phyloP scores from a whole-genome alignment of 2,113 vertebrate genomes.

The Dendropsophus ebraccatus region DNA sequence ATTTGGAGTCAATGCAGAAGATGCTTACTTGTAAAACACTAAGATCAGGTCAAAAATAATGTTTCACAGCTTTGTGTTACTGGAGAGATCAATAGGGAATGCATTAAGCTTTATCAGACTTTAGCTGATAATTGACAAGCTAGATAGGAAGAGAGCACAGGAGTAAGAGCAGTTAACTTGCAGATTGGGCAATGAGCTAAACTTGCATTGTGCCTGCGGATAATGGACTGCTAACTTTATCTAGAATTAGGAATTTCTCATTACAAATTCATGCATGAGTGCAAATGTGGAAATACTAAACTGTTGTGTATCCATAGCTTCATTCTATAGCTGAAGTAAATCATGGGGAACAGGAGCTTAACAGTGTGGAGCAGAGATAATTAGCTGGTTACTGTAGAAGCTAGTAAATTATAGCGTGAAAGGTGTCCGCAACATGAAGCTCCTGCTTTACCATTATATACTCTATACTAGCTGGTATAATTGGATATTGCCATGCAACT shows the following conservation, averaged over 20 bases:
- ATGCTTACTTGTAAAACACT: conserved; percentile 34
- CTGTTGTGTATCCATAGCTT: neutral
- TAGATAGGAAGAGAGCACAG: neutral
- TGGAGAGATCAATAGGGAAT: neutral
- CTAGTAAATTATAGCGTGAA: conserved; percentile 24
- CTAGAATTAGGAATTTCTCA: neutral
- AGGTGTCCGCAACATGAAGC: neutral
- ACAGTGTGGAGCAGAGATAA: conserved; percentile 23
- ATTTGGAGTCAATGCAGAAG: conserved; percentile 19
- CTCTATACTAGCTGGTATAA: neutral
- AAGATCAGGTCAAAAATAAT: conserved; percentile 15
- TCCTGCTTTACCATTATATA: neutral
- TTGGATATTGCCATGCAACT: conserved; percentile 26
- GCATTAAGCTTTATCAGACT: conserved; percentile 21
- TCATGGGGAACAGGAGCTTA: neutral
- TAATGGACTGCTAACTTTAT: neutral
- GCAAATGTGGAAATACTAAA: neutral
- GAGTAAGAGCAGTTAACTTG: conserved; percentile 1
- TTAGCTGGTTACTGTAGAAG: conserved; percentile 5
- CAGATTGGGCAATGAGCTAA: neutral
- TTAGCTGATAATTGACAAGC: neutral
- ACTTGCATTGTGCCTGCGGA: neutral
- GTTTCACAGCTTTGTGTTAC: conserved; percentile 4
- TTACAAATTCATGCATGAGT: neutral
- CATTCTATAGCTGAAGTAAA: neutral